Base-by-base conservation (phyloP, 2,797 vertebrate genomes). In the Sebastes oblongus region DNA sequence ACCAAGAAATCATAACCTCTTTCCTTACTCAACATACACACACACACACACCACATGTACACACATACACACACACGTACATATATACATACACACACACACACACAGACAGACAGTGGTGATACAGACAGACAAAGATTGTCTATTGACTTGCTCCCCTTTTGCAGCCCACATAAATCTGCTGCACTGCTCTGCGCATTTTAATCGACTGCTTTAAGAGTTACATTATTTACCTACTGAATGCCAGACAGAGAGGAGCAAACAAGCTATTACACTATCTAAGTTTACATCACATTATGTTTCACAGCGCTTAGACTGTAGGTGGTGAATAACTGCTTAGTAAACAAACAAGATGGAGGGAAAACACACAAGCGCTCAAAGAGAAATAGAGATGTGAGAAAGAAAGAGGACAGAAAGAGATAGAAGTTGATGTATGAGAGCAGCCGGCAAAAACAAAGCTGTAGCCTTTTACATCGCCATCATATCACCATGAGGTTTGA, bases 211-310 rank as follows among this genome's bases (percentile, higher is more conserved):
- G 78, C 88, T 90, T 81, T 90, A 88, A 89, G 86, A 87, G 78
- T 84, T 83, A 81, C 59, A 75, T 91, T 93, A 90, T 93, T 93
- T 92, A 90, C 88, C 76, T 71, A 71, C 73, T 74, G 80, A 88
- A 89, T 72, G 70, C 73, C 84, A 75, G 86, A 86, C 77, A 83
- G 84, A 88, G 88, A 82, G 78, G 74, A 83, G 85, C 86, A 90
- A 91, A 91, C 88, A 90, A 89, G 87, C 88, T 81, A 91, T 92
- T 92, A 92, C 84, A 83, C 89, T 86, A 92, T 93, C 89, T 85
- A 80, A 54, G 88, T 92, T 91, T 91, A 91, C 86, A 91, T 92
- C 86, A 66, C 86, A 86, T 89, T 85, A 90, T 75, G 89, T 87
- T 85, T 72, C 78, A 86, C 77, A 85, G 81, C 85, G 83, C 86